phyloP scores from a whole-genome alignment of 2,888 invertebrate genomes.

The Platynereis dumerilii region DNA sequence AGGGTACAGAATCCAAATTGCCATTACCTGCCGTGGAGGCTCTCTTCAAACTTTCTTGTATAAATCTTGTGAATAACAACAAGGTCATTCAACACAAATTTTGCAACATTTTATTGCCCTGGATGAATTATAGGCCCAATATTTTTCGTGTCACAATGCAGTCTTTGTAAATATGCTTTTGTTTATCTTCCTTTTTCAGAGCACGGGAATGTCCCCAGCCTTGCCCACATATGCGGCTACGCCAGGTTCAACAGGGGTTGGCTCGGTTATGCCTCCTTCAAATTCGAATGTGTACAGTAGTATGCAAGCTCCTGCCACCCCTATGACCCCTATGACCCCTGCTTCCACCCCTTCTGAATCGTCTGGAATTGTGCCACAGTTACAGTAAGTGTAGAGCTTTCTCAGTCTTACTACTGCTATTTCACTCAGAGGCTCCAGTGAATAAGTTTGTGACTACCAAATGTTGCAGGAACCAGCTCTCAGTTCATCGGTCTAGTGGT shows the following conservation, averaged over 20 bases:
- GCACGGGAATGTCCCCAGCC: constrained; percentile 52
- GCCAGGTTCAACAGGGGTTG: constrained; percentile 45
- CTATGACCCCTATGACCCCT: constrained; percentile 74
- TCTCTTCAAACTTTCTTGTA: too few relatives aligned
- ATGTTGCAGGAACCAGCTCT: neutral
- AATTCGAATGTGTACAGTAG: constrained; percentile 46
- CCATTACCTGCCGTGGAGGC: too few relatives aligned
- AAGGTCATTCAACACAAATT: too few relatives aligned
- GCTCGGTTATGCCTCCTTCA: constrained; percentile 53
- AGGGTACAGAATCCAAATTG: too few relatives aligned
- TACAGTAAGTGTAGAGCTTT: constrained; percentile 80
- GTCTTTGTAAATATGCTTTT: neutral
- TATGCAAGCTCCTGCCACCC: constrained; percentile 59
- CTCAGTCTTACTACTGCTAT: neutral
- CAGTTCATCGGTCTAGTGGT: too few relatives aligned
- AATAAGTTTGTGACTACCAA: too few relatives aligned
- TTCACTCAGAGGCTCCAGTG: neutral
- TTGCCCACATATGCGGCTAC: constrained; percentile 39
- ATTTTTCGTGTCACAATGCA: too few relatives aligned
- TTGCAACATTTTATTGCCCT: too few relatives aligned
- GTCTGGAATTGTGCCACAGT: constrained; percentile 90
- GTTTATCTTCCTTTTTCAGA: constrained; percentile 38
- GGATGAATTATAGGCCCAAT: too few relatives aligned
- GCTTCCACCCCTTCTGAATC: constrained; percentile 75
- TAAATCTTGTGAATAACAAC: too few relatives aligned